Conservation (phyloP, 1,140 invertebrate species). For the Matsumurasca onukii region DNA sequence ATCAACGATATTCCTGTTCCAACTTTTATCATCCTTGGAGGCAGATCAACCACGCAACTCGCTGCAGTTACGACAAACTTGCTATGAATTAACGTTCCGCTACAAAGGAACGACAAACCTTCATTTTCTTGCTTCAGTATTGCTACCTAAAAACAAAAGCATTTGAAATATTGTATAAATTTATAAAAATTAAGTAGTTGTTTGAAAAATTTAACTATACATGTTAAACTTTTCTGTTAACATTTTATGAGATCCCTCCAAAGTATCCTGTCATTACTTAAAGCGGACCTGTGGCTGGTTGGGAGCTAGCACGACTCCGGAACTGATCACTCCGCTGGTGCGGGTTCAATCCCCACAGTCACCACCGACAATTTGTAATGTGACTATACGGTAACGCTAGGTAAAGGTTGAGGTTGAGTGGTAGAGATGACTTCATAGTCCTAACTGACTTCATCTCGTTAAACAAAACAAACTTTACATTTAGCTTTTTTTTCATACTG, state of each 20-base stretch:
- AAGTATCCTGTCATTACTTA: background rate
- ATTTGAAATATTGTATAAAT: background rate
- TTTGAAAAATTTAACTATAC: background rate
- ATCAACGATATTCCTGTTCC: no score
- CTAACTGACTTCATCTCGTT: no score
- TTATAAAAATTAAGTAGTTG: background rate
- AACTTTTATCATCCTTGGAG: background rate
- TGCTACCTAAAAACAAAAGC: conserved; percentile 12
- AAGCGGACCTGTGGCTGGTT: background rate
- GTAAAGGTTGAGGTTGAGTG: no score
- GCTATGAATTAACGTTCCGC: background rate
- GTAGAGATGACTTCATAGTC: no score
- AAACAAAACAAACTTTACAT: no score
- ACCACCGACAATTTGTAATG: no score
- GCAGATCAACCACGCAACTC: background rate
- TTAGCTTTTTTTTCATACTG: no score
- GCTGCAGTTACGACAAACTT: background rate
- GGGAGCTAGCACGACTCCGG: background rate
- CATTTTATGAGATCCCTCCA: background rate
- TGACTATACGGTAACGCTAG: no score
- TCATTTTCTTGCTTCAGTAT: background rate
- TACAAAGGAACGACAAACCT: background rate
- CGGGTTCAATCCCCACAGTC: no score
- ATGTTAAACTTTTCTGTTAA: background rate
- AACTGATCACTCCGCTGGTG: no score